Conservation (phyloP, 37 sponge, comb jelly and placozoan species). For the Amphimedon queenslandica region DNA sequence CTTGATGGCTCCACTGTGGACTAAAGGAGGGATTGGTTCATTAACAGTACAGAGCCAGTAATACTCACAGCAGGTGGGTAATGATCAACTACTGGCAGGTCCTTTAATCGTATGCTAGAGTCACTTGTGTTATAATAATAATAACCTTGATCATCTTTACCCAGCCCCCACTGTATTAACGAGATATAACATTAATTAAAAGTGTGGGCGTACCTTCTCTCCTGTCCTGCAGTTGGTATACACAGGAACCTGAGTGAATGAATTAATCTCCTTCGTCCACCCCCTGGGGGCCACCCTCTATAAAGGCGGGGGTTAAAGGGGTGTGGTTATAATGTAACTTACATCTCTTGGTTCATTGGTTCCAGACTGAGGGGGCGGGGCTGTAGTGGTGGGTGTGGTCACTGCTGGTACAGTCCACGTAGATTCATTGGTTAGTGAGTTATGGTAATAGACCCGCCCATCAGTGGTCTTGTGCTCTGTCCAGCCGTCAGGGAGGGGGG, state of each 20-base stretch:
- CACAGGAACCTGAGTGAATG: conserved; percentile 52
- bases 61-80: not conserved
- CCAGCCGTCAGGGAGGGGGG: conserved; percentile 59
- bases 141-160: conserved; percentile 33
- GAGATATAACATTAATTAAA: not conserved
- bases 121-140: conserved; percentile 69
- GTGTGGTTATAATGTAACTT: not conserved
- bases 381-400: conserved; percentile 7
- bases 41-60: no score
- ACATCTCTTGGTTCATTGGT: not conserved
- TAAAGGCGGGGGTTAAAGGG: not conserved
- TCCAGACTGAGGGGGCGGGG: not conserved
- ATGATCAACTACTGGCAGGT: conserved; percentile 33
- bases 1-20: not conserved
- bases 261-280: conserved; percentile 63
- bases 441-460: conserved; percentile 68
- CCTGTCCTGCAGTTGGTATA: conserved; percentile 52
- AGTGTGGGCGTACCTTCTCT: conserved; percentile 38
- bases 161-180: conserved; percentile 43
- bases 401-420: conserved; percentile 57
- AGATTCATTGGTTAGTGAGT: conserved; percentile 42
- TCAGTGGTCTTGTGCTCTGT: conserved; percentile 58
- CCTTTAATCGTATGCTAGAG: conserved; percentile 22
- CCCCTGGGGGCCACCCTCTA: conserved; percentile 59
- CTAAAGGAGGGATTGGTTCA: not conserved